A percentile compares a stretch with the other conserved stretches of the same genome.
Conservation (phyloP, 2,888 invertebrate genomes). For the Gnatocerus cornutus region DNA sequence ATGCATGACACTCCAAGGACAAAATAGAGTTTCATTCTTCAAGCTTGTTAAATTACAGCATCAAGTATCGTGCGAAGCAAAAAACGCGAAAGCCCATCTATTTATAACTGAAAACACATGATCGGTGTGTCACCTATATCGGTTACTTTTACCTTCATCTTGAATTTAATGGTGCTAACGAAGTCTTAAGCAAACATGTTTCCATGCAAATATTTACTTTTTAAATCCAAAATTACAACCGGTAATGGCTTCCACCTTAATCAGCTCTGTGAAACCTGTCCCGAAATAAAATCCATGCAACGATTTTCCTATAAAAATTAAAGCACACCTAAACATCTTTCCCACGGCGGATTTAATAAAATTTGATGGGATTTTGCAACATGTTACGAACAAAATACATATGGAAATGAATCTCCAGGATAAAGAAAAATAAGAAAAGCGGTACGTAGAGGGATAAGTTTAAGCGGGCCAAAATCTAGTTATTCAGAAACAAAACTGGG, state of each 20-base stretch:
- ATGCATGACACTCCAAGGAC: too few species aligned
- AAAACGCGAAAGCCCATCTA: too few species aligned
- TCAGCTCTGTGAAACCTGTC: conserved; percentile 6
- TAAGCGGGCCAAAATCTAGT: conserved; percentile 16
- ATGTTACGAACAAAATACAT: conserved; percentile 17
- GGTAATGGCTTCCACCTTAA: conserved; percentile 47
- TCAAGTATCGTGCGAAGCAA: too few species aligned
- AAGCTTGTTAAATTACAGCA: too few species aligned
- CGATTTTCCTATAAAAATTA: neutral
- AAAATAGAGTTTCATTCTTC: too few species aligned
- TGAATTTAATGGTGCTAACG: conserved; percentile 49
- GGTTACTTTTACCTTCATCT: conserved; percentile 38
- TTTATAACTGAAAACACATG: too few species aligned
- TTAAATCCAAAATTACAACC: conserved; percentile 46
- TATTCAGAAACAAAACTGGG: conserved; percentile 27
- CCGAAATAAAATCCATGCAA: conserved; percentile 9
- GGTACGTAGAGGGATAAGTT: conserved; percentile 17
- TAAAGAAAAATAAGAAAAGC: conserved; percentile 19
- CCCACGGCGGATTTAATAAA: conserved; percentile 12
- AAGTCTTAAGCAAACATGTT: conserved; percentile 46
- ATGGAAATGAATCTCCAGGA: neutral
- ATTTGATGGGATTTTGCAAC: conserved; percentile 20
- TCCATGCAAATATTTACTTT: conserved; percentile 47
- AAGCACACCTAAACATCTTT: conserved; percentile 5
- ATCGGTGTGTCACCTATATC: conserved; percentile 10